Percentiles rank a stretch among this genome's conserved stretches.
Conservation (phyloP, 2,888 invertebrate species). For the Andrena marginata region DNA sequence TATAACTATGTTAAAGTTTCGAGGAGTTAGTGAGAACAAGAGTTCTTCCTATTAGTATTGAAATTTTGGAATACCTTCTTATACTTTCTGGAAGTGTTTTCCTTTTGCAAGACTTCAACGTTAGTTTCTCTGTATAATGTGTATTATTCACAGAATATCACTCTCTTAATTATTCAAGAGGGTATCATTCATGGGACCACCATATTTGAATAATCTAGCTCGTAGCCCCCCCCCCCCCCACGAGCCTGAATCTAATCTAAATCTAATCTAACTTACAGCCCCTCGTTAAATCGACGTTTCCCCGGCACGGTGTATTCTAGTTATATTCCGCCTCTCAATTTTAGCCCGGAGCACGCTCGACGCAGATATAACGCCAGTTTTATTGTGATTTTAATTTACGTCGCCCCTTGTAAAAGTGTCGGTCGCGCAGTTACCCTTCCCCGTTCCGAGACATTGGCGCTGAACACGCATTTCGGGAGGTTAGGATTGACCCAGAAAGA, state of each 20-base stretch:
- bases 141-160: too few relatives aligned
- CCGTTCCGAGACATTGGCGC: not conserved
- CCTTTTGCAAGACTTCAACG: too few relatives aligned
- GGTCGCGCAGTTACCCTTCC: not conserved
- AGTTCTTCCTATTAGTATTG: too few relatives aligned
- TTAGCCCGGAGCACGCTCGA: not conserved
- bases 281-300: conserved; percentile 20
- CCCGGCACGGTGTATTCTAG: not conserved
- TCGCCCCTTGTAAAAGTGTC: not conserved
- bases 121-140: too few relatives aligned
- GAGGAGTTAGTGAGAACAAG: too few relatives aligned
- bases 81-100: too few relatives aligned
- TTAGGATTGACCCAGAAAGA: not conserved
- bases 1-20: too few relatives aligned
- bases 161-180: too few relatives aligned
- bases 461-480: not conserved
- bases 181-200: too few relatives aligned
- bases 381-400: conserved; percentile 32
- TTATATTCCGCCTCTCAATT: conserved; percentile 16
- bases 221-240: too few relatives aligned
- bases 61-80: too few relatives aligned
- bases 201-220: too few relatives aligned
- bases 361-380: conserved; percentile 9
- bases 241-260: not conserved
- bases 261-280: not conserved